Conservation (phyloP, 2,113 vertebrate genomes). For the Naja naja region DNA sequence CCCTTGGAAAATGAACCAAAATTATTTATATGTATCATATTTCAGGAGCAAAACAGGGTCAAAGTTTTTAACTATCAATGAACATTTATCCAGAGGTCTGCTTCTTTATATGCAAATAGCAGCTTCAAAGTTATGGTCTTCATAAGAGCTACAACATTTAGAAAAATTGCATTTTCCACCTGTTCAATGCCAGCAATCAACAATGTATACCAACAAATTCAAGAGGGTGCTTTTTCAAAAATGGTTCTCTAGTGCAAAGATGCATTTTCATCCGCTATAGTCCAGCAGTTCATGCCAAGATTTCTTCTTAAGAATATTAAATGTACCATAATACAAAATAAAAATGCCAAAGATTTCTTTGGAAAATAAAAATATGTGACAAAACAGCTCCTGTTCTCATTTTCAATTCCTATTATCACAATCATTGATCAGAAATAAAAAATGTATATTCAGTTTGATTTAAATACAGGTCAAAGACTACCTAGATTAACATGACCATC, state of each 20-base stretch:
- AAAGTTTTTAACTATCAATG: not conserved
- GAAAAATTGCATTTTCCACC: not conserved
- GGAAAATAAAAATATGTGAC: not conserved
- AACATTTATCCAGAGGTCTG: not conserved
- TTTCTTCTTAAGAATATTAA: not conserved
- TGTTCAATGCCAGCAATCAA: not conserved
- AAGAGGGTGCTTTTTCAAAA: not conserved
- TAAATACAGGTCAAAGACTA: not conserved
- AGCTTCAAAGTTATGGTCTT: not conserved
- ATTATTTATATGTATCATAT: not conserved
- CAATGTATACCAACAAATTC: not conserved
- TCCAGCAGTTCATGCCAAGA: not conserved
- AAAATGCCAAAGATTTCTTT: not conserved
- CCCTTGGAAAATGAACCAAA: not conserved
- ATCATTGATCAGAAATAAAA: not conserved
- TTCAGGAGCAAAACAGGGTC: not conserved
- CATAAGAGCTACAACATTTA: not conserved
- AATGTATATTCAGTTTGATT: not conserved
- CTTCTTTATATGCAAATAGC: not conserved
- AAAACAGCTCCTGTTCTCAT: not conserved
- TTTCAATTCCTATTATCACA: not conserved
- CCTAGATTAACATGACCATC: not conserved
- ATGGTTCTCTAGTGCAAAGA: not conserved
- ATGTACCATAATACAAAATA: not conserved
- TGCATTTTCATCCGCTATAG: not conserved